These are phyloP conservation scores for Boloria selene DNA, from an alignment of 2,888 invertebrate genomes.

Conservation along the genomic window DNA sequence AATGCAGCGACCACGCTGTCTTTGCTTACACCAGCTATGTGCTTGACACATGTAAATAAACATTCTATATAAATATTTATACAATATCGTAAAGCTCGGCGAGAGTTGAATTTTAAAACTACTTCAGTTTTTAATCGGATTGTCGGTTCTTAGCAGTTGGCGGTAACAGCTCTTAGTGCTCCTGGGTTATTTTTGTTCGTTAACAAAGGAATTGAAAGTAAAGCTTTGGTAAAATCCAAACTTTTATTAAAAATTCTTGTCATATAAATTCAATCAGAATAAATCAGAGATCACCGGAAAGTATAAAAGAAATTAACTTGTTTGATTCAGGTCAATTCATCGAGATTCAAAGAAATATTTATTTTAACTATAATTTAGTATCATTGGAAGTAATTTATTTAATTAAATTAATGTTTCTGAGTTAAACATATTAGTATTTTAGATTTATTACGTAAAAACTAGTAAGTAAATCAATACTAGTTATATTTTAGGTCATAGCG, in stretches of 20 bases:
- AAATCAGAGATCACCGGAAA: not conserved
- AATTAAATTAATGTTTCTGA: too few species aligned
- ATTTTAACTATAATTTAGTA: too few species aligned
- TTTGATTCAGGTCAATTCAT: too few species aligned
- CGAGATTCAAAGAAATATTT: too few species aligned
- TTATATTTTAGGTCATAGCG: too few species aligned
- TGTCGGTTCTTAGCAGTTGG: slow-evolving; percentile 23
- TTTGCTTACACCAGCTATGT: slow-evolving; percentile 31
- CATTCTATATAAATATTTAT: slow-evolving; percentile 51
- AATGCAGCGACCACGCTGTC: slow-evolving; percentile 23
- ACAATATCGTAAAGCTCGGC: slow-evolving; percentile 42
- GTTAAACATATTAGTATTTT: too few species aligned
- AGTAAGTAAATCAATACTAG: too few species aligned
- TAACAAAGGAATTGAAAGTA: slow-evolving; percentile 16
- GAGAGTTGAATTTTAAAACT: slow-evolving; percentile 37
- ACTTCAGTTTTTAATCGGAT: slow-evolving; percentile 23
- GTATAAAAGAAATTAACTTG: too few species aligned
- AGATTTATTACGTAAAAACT: too few species aligned
- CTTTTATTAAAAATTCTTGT: slow-evolving; percentile 7
- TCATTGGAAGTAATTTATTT: too few species aligned
- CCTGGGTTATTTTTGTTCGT: slow-evolving; percentile 19
- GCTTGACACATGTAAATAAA: slow-evolving; percentile 61
- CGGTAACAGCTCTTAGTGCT: slow-evolving; percentile 27
- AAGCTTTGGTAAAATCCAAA: slow-evolving; percentile 9
- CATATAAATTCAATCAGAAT: not conserved